phyloP scores from a whole-genome alignment of 2,113 vertebrate species.

The Jacana jacana region DNA sequence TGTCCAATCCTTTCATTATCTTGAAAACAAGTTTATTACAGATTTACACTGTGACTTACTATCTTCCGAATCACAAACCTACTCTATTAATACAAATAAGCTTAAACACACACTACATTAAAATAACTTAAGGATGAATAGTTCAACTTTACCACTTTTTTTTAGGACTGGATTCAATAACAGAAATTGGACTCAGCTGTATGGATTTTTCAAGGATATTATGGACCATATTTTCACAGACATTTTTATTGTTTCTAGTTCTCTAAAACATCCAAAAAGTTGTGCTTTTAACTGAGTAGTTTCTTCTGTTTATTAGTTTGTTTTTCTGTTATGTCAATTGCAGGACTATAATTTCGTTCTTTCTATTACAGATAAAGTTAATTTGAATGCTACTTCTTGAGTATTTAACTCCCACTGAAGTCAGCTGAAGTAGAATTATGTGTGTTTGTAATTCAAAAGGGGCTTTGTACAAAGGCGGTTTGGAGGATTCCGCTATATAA shows the following conservation, averaged over 20 bases:
- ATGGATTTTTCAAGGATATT: conserved; percentile 61
- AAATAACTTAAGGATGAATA: conserved; percentile 43
- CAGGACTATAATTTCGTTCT: background rate
- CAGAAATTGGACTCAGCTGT: conserved; percentile 63
- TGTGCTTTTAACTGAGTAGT: background rate
- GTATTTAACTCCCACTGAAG: background rate
- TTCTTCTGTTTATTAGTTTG: conserved; percentile 11
- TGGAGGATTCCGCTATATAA: background rate
- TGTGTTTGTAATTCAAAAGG: background rate
- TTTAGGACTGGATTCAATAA: conserved; percentile 57
- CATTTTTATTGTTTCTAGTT: conserved; percentile 40
- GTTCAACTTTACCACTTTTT: conserved; percentile 27
- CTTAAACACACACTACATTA: background rate
- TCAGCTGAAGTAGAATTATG: background rate
- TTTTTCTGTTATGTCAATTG: background rate
- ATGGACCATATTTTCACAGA: conserved; percentile 36
- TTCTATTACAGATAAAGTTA: background rate
- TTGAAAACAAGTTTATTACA: conserved; percentile 1
- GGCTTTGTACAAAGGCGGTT: background rate
- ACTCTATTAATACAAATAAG: conserved; percentile 22
- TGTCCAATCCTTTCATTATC: background rate
- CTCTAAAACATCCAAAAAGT: background rate
- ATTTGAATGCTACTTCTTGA: background rate
- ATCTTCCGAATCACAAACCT: background rate
- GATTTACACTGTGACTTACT: background rate